phyloP scores from a whole-genome alignment of 2,888 invertebrate species.

The Drosophila greeni region DNA sequence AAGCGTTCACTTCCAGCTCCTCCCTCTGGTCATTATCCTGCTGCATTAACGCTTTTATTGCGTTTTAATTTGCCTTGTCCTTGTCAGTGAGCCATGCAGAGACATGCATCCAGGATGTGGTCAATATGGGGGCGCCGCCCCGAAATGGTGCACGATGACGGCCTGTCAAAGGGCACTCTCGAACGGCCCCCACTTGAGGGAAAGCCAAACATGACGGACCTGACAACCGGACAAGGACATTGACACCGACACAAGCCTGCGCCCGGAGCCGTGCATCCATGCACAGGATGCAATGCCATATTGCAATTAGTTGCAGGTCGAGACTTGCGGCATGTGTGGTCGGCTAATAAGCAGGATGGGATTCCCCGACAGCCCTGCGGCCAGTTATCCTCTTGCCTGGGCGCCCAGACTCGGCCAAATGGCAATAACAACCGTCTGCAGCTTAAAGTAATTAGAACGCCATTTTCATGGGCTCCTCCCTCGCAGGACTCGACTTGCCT shows the following conservation, averaged over 20 bases:
- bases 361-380: conserved; percentile 6
- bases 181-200: conserved; percentile 23
- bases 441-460: conserved; percentile 72
- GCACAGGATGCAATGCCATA: conserved; percentile 65
- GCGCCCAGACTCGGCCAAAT: conserved; percentile 26
- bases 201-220: conserved; percentile 61
- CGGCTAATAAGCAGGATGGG: conserved; percentile 57
- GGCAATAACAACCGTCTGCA: conserved; percentile 59
- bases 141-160: conserved; percentile 55
- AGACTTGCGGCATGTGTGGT: conserved; percentile 52
- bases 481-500: conserved; percentile 6
- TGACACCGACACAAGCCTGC: conserved; percentile 29
- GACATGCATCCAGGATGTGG: conserved; percentile 64
- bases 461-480: conserved; percentile 43
- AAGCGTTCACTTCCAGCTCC: not conserved
- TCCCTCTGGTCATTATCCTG: conserved; percentile 16
- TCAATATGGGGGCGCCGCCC: conserved; percentile 26
- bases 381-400: conserved; percentile 40
- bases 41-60: conserved; percentile 72
- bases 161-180: conserved; percentile 61
- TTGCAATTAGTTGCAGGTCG: conserved; percentile 65
- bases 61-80: conserved; percentile 71
- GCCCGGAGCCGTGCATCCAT: conserved; percentile 21
- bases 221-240: conserved; percentile 49
- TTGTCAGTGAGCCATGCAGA: conserved; percentile 66